Evolutionary conservation across 2,113 vertebrate species (phyloP).

Genomic region (human): GRCh38 chr11:115426001-115426500

Average conservation of each 20-base stretch:
- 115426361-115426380: background rate
- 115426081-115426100: constrained; percentile 70
- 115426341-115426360: background rate
- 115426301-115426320: background rate
- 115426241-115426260: background rate
- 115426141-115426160: constrained; percentile 49
- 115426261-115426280: background rate
- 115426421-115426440: background rate
- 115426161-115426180: constrained; percentile 56
- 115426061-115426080: constrained; percentile 64
- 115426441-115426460: background rate
- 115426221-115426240: background rate
- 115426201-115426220: constrained; percentile 19
- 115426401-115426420: background rate
- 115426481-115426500: background rate
- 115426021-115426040: constrained; percentile 72
- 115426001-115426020: constrained; percentile 70
- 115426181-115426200: constrained; percentile 31
- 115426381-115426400: background rate
- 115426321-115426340: background rate
- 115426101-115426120: constrained; percentile 74
- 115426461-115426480: background rate
- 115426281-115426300: background rate
- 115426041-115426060: constrained; percentile 66
- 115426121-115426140: constrained; percentile 65